Conservation (phyloP, 2,888 invertebrate species). For the Uloborus plumipes region DNA sequence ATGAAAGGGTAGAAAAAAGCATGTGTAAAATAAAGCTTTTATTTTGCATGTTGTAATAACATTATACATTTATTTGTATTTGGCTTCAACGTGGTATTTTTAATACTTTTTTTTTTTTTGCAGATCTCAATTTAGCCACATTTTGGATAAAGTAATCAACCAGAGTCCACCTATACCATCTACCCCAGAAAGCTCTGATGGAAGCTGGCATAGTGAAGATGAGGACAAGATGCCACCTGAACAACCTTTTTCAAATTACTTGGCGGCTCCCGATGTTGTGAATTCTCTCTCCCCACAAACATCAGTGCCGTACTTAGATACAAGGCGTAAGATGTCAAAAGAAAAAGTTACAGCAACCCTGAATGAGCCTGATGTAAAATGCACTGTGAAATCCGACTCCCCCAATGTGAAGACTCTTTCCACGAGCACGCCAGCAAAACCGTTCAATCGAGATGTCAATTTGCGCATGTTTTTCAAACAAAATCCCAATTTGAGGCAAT, state of each 20-base stretch:
- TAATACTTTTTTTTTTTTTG: not conserved
- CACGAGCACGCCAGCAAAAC: not conserved
- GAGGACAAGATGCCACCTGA: constrained; percentile 25
- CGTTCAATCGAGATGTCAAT: constrained; percentile 53
- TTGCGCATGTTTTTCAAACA: constrained; percentile 61
- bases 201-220: constrained; percentile 48
- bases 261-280: constrained; percentile 55
- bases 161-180: constrained; percentile 58
- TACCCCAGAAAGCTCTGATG: constrained; percentile 56
- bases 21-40: too few relatives aligned
- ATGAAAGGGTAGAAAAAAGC: too few relatives aligned
- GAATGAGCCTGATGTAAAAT: constrained; percentile 18
- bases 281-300: constrained; percentile 47
- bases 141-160: constrained; percentile 50
- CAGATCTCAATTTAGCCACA: constrained; percentile 56
- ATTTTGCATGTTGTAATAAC: too few relatives aligned
- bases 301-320: constrained; percentile 42
- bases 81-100: not conserved
- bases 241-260: constrained; percentile 11
- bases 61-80: not conserved
- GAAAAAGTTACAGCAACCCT: not conserved
- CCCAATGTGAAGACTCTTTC: constrained; percentile 7
- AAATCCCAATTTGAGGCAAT: constrained; percentile 61
- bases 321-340: constrained; percentile 29
- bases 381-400: not conserved